Evolutionary conservation across 23 tunicate genomes (phyloP), one percentile per base, ranked within the genome.

Genomic region (Ciona savignyi): DNA sequence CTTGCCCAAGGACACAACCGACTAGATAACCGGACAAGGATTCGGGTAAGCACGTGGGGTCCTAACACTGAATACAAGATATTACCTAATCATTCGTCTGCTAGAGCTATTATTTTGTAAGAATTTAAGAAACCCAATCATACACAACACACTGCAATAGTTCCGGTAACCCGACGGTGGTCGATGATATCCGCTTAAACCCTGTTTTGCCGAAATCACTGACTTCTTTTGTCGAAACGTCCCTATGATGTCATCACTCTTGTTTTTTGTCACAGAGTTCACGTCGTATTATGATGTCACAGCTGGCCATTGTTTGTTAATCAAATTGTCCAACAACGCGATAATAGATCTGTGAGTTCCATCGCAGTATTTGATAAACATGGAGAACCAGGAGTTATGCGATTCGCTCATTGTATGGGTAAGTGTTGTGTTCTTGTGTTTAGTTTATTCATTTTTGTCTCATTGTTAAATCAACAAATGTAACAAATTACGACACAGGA

Each of bases 381-480:
- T 70, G 75, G 96, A 82, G 29, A 32, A 82, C 9, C 63, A 71
- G n/a, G 65, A 78, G 32, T 78, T 90, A 15, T 90, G 97, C 66
- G 90, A 90, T 64, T 83, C 97, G 3, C 60, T 90, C 0, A 75
- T 90, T 60, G 51, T 62, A 35, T 90, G 97, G 97, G 97, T 90
- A 49, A 74, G 90, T 77, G 27, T 2, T n/a, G 26, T n/a, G n/a
- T 63, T 1, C 21, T 26, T 73, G 6, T 42, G 3, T 73, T 60
- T 51, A 73, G 9, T 73, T 73, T 29, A 73, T 4, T 73, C 15
- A 15, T 60, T 4, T 60, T n/a, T 26, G 23, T 62, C 9, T 26
- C 4, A 35, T 24, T n/a, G 24, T 26, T 22, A 0, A 21, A 29
- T 35, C n/a, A n/a, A n/a, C n/a, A n/a, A n/a, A n/a, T n/a, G n/a